Base-by-base conservation (phyloP, 2,888 invertebrate genomes). In the Clivina fossor region DNA sequence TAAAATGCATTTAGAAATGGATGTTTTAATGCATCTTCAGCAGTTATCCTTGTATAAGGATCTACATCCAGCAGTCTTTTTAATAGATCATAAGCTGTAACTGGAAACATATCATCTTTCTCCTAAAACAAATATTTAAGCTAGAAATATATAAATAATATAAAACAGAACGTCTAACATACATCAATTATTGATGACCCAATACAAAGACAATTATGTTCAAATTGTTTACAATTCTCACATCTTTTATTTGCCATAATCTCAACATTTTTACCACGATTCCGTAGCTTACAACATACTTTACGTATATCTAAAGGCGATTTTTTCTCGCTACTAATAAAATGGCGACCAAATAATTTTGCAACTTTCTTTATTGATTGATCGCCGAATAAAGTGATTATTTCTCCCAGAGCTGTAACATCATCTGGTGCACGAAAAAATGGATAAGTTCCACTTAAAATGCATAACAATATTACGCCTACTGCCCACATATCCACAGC, bases 401-500 rank as follows among this genome's bases (percentile, higher is more conserved):
- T 86, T 78, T 93, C 93, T 38, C 90, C 88, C 32, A 93, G 75
- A 56, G 91, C 90, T 26, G 86, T 79, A 60, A 83, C 75, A 68
- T 90, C 89, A 72, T 90, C 90, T 24, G 84, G 80, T 16, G 90
- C 89, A 65, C 87, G 84, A 71, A 93, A 90, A 72, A 93, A 88
- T 47, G 91, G 91, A 76, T 89, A 90, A 8, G 90, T 84, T 33
- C 84, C 84, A 64, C 87, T 86, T 28, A 93, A 77, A 61, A 90
- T 79, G 46, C 85, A 84, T 3, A 90, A 76, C 68, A 93, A 81
- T 63, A 93, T 90, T 44, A 93, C 86, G 56, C 93, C 93, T 35
- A 84, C 83, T 43, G 93, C 90, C 93, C 94, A 94, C 65, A 90
- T 79, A 75, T 94, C 94, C 62, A 94, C 88, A 58, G 88, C 89